Conservation (phyloP, 1,140 invertebrate genomes). For the Drosophila ironensis region DNA sequence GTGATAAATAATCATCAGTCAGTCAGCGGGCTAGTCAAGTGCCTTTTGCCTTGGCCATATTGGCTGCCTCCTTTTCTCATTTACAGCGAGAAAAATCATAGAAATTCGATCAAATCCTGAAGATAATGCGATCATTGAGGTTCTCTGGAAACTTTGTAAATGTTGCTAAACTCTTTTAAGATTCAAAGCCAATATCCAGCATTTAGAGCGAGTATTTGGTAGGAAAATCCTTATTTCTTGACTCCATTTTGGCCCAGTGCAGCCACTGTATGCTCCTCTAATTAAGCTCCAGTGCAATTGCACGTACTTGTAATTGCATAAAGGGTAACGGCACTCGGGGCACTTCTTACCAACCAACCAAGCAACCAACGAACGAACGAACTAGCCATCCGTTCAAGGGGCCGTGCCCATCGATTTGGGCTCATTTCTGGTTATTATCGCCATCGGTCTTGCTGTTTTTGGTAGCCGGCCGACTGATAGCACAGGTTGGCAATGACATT, state of each 20-base stretch:
- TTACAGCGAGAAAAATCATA: not conserved
- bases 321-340: constrained; percentile 68
- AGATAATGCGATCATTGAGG: not conserved
- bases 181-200: too few species aligned
- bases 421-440: constrained; percentile 57
- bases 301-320: constrained; percentile 75
- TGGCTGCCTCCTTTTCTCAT: constrained; percentile 16
- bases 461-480: constrained; percentile 56
- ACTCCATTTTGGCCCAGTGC: not conserved
- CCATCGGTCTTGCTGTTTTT: constrained; percentile 53
- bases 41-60: constrained; percentile 5
- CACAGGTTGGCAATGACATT: constrained; percentile 78
- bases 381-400: constrained; percentile 1
- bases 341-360: too few species aligned
- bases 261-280: constrained; percentile 50
- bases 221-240: not conserved
- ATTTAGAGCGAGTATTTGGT: too few species aligned
- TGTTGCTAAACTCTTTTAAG: too few species aligned
- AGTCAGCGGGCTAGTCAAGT: constrained; percentile 31
- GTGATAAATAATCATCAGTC: constrained; percentile 79
- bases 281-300: constrained; percentile 66
- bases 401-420: constrained; percentile 41
- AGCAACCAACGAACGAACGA: too few species aligned
- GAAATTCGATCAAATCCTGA: not conserved
- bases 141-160: too few species aligned